These are phyloP conservation scores for Scaptomyza parva DNA, from an alignment of 2,888 invertebrate species.

Conservation along the genomic window DNA sequence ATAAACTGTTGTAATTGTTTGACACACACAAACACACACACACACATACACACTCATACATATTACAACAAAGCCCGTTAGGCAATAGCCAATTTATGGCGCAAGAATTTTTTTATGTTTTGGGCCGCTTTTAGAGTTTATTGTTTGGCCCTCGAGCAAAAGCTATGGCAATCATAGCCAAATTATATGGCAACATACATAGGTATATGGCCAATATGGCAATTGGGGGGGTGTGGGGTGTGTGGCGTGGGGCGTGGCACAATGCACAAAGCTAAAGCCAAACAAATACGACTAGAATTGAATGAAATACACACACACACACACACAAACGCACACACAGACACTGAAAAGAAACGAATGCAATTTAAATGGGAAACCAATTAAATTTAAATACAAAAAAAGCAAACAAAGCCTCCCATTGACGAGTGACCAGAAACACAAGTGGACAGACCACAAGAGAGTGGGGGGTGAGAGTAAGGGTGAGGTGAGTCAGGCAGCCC, in stretches of 20 bases:
- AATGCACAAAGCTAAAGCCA: slow-evolving; percentile 36
- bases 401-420: slow-evolving; percentile 51
- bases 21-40: slow-evolving; percentile 5
- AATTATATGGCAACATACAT: slow-evolving; percentile 52
- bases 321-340: neutral
- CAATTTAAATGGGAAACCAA: slow-evolving; percentile 80
- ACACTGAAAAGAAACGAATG: slow-evolving; percentile 38
- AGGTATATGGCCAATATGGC: slow-evolving; percentile 14
- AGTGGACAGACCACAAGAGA: neutral
- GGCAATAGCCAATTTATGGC: slow-evolving; percentile 67
- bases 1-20: slow-evolving; percentile 61
- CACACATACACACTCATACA: neutral
- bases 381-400: slow-evolving; percentile 73
- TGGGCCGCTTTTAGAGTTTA: slow-evolving; percentile 51
- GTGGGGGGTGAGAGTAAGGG: neutral
- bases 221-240: neutral
- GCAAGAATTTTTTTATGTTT: slow-evolving; percentile 51
- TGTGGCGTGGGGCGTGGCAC: slow-evolving; percentile 1
- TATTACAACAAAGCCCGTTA: slow-evolving; percentile 54
- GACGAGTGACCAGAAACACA: slow-evolving; percentile 32
- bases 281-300: slow-evolving; percentile 40
- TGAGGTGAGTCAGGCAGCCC: slow-evolving; percentile 49
- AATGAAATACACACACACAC: slow-evolving; percentile 23
- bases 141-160: slow-evolving; percentile 46
- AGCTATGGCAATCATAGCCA: slow-evolving; percentile 58